A percentile compares a stretch with the other conserved stretches of the same genome.
Conservation (phyloP, 1,140 invertebrate species). For the Zaprionus nigranus region DNA sequence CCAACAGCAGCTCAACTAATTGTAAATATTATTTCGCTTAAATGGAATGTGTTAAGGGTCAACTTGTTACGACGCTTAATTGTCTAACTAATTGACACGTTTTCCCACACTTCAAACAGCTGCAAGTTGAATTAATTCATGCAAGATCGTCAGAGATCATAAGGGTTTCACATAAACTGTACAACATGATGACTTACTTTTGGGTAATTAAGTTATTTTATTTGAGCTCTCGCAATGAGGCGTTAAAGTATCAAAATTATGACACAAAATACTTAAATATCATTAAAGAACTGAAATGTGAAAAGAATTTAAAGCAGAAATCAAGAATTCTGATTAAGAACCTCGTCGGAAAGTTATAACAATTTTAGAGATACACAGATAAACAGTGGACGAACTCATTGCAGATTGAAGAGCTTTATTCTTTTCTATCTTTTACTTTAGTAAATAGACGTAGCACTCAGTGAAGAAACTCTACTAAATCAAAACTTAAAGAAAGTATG, state of each 20-base stretch:
- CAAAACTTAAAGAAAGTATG: neutral
- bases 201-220: neutral
- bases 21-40: neutral
- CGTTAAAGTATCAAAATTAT: conserved; percentile 1
- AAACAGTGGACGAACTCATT: too few relatives aligned
- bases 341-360: neutral
- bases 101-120: too few relatives aligned
- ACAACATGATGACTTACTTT: neutral
- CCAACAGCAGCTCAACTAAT: neutral
- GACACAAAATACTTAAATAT: neutral
- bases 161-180: neutral
- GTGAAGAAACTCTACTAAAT: neutral
- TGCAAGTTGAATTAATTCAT: too few relatives aligned
- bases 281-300: neutral
- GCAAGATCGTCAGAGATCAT: neutral
- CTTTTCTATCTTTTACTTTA: neutral
- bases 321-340: neutral
- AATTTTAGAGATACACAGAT: too few relatives aligned
- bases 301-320: neutral
- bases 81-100: conserved; percentile 11
- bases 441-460: neutral
- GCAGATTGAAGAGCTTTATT: too few relatives aligned
- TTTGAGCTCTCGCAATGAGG: neutral
- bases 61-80: conserved; percentile 10
- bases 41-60: neutral